Conservation (phyloP, 2,888 invertebrate species). For the Drosophila pegasa region DNA sequence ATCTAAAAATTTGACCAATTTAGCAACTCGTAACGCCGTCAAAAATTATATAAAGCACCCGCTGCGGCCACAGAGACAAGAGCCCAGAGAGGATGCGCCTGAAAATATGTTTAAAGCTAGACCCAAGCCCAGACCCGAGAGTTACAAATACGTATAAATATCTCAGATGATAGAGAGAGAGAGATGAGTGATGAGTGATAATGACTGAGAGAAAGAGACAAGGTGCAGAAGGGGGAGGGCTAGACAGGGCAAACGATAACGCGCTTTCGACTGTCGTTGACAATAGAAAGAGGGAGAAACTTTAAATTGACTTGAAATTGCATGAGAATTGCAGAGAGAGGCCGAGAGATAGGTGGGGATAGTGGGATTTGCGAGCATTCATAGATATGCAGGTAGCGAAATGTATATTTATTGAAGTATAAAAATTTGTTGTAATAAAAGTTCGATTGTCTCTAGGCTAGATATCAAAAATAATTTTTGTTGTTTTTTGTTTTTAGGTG, state of each 20-base stretch:
- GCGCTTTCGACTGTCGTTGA: conserved; percentile 16
- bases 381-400: conserved; percentile 50
- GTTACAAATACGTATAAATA: conserved; percentile 52
- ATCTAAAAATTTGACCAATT: conserved; percentile 21
- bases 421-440: conserved; percentile 66
- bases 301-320: conserved; percentile 6
- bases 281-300: not conserved
- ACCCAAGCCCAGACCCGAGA: conserved; percentile 72
- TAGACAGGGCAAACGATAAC: conserved; percentile 10
- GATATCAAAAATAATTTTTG: conserved; percentile 64
- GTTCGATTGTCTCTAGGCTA: conserved; percentile 44
- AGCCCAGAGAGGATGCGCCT: conserved; percentile 62
- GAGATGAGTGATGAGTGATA: conserved; percentile 5
- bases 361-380: conserved; percentile 28
- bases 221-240: not conserved
- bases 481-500: conserved; percentile 37
- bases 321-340: conserved; percentile 16
- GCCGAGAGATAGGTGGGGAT: not conserved
- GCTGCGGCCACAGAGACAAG: conserved; percentile 38
- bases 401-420: conserved; percentile 73
- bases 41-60: conserved; percentile 18
- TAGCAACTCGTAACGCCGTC: conserved; percentile 52
- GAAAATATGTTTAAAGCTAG: conserved; percentile 74
- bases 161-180: not conserved
- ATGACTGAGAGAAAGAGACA: conserved; percentile 1